phyloP scores from a whole-genome alignment of 2,888 invertebrate species.

The Tenthredo scrophulariae region DNA sequence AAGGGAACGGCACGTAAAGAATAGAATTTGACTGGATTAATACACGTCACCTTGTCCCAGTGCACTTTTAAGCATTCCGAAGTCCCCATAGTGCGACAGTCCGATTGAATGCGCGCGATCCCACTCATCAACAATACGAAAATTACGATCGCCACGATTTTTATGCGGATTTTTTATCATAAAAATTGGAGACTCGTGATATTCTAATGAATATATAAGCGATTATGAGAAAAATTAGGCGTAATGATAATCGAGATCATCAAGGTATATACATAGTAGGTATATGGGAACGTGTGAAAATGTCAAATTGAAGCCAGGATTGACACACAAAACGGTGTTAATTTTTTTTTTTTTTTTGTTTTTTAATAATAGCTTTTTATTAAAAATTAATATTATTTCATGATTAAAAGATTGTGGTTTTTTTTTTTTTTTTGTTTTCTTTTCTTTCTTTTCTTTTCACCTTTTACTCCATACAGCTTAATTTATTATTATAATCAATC shows the following conservation, averaged over 20 bases:
- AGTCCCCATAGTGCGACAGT: slow-evolving; percentile 63
- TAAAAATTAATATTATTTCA: slow-evolving; percentile 39
- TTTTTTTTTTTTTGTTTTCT: not conserved
- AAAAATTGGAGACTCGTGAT: not conserved
- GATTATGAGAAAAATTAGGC: not conserved
- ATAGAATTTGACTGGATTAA: slow-evolving; percentile 42
- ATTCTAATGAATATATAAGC: too few relatives aligned
- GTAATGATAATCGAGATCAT: not conserved
- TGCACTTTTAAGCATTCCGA: slow-evolving; percentile 68
- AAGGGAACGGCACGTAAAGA: slow-evolving; percentile 9
- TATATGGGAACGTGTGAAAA: not conserved
- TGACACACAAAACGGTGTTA: not conserved
- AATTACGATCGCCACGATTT: slow-evolving; percentile 1
- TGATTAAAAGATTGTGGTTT: not conserved
- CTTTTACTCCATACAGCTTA: not conserved
- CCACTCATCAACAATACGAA: not conserved
- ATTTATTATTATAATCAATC: not conserved
- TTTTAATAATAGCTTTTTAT: slow-evolving; percentile 2
- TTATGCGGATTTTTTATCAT: not conserved
- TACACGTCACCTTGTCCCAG: slow-evolving; percentile 63
- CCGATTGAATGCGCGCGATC: slow-evolving; percentile 16
- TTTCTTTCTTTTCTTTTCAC: not conserved
- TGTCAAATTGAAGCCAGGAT: not conserved
- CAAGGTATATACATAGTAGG: too few relatives aligned
- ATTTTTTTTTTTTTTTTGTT: not conserved